phyloP scores from a whole-genome alignment of 1,140 invertebrate species.

The Halyomorpha halys region DNA sequence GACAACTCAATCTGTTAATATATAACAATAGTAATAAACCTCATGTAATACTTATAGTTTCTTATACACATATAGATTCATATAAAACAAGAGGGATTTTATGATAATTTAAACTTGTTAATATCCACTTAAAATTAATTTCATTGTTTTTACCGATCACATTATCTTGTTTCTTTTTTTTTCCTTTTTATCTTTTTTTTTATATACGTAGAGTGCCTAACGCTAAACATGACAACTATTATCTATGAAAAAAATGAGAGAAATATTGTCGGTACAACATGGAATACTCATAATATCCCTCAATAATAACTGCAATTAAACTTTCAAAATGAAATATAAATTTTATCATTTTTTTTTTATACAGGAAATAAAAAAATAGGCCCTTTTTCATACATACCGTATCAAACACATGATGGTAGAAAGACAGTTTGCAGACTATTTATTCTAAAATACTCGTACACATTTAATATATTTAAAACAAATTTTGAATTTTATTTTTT shows the following conservation, averaged over 20 bases:
- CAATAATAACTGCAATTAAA: neutral
- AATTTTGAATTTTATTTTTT: neutral
- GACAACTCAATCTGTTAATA: conserved; percentile 17
- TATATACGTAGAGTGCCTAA: neutral
- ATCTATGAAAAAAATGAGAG: neutral
- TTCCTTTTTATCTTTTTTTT: neutral
- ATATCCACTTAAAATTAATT: conserved; percentile 7
- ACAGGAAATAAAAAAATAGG: conserved; percentile 20
- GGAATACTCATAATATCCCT: conserved; percentile 5
- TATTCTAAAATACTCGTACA: neutral
- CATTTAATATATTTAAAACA: conserved; percentile 10
- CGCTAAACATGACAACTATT: neutral
- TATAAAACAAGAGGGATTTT: conserved; percentile 6
- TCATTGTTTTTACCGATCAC: conserved; percentile 3
- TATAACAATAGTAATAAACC: conserved; percentile 17
- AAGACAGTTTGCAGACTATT: conserved; percentile 21
- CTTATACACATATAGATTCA: conserved; percentile 5
- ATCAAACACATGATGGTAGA: conserved; percentile 19
- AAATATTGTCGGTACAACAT: conserved; percentile 13
- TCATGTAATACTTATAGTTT: conserved; percentile 19
- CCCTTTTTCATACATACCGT: conserved; percentile 14
- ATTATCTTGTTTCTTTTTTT: neutral
- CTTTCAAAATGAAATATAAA: conserved; percentile 3
- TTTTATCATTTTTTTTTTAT: neutral
- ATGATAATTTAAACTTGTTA: neutral